Evolutionary conservation across 1,140 invertebrate species (phyloP).

Genomic region (Centruroides sculpturatus): DNA sequence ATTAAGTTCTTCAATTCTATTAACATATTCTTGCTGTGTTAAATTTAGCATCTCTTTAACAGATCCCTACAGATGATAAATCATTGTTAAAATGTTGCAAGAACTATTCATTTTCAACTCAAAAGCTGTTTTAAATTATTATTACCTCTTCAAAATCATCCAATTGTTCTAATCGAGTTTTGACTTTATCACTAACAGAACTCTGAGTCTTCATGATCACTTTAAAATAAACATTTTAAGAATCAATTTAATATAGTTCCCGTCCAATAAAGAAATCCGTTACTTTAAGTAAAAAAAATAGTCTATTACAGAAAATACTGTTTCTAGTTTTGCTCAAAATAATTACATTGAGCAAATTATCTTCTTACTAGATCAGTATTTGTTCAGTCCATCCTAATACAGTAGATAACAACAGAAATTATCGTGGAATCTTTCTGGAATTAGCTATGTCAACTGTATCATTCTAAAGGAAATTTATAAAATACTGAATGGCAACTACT

Average conservation of each 20-base stretch:
- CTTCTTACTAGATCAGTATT: background rate
- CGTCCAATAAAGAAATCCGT: no score
- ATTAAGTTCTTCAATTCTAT: constrained; percentile 74
- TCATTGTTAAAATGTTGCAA: background rate
- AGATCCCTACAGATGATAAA: constrained; percentile 25
- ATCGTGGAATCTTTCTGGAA: no score
- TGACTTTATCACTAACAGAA: constrained; percentile 71
- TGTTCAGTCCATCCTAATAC: no score
- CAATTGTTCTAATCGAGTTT: constrained; percentile 77
- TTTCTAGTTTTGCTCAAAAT: background rate
- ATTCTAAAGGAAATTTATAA: no score
- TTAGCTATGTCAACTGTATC: no score
- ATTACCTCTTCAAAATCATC: constrained; percentile 87
- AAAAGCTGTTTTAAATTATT: constrained; percentile 11
- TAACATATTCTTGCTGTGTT: constrained; percentile 80
- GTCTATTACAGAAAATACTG: background rate
- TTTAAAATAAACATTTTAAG: constrained; percentile 28
- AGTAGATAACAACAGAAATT: no score
- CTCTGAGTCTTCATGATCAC: constrained; percentile 60
- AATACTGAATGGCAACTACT: no score
- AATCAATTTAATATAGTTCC: background rate
- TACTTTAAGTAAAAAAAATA: background rate
- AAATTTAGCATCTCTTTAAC: constrained; percentile 68
- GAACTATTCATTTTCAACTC: no score
- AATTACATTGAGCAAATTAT: background rate